Conservation (phyloP, 2,113 vertebrate species). For the Apeltes quadracus region DNA sequence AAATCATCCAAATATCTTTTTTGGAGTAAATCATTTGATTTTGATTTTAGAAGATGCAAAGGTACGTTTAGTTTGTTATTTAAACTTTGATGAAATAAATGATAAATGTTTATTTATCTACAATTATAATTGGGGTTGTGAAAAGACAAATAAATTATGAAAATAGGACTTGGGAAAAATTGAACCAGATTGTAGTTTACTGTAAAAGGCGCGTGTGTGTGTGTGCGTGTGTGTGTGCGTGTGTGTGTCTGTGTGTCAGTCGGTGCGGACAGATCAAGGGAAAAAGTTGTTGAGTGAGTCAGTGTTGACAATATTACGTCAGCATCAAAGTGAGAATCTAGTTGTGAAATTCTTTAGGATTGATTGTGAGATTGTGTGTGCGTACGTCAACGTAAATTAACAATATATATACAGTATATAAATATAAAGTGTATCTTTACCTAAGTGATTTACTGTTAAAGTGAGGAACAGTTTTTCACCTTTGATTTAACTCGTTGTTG, state of each 20-base stretch:
- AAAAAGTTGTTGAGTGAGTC: conserved; percentile 55
- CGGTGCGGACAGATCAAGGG: conserved; percentile 11
- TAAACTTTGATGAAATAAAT: neutral
- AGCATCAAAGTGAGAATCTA: conserved; percentile 41
- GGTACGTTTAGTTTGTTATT: neutral
- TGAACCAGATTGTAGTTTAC: neutral
- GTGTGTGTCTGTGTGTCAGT: conserved; percentile 2
- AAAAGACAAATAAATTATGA: neutral
- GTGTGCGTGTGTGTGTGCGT: conserved; percentile 10
- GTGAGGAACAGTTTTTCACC: conserved; percentile 13
- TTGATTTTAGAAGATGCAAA: neutral
- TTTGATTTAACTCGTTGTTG: neutral
- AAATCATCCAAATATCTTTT: neutral
- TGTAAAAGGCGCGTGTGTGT: neutral
- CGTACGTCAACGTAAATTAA: neutral
- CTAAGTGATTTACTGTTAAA: conserved; percentile 13
- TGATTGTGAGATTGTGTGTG: conserved; percentile 8
- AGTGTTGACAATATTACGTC: conserved; percentile 45
- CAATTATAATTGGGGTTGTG: neutral
- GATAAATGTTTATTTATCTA: neutral
- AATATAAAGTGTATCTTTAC: neutral
- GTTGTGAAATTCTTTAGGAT: conserved; percentile 36
- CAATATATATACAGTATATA: neutral
- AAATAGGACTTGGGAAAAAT: neutral
- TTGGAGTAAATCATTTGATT: neutral